Evolutionary conservation across 1,140 invertebrate species (phyloP), one percentile per base, ranked within the genome.

Genomic region (Dendroctonus ponderosae): DNA sequence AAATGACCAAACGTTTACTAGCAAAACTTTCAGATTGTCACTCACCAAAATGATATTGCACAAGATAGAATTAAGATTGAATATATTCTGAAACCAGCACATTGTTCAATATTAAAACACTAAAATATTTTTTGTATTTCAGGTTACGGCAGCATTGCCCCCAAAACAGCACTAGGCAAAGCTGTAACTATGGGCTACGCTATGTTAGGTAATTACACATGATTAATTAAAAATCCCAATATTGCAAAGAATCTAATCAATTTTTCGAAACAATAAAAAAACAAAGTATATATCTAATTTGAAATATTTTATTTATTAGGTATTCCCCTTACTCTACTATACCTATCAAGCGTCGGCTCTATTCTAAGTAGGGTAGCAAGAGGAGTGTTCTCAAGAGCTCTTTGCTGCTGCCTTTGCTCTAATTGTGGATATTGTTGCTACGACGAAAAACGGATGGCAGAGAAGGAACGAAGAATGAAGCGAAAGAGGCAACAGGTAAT

Each of bases 81-180:
- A 26, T 26, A 26, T 26, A 26, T n/a, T 26, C 26, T 26, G 26
- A 26, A 26, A 26, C 26, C 26, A 2, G 26, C 26, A 26, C 26
- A 26, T 26, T 26, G 26, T 26, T 26, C 26, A 26, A 26, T 3
- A 26, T 26, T 26, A 26, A 26, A 26, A 26, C 26, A 26, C 26
- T 26, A 26, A 26, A 26, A 26, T 26, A 26, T 26, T 52, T 56
- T 56, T 41, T n/a, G n/a, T 73, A 63, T 82, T 81, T 14, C 83
- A 94, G 93, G 94, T 74, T 96, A 94, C 76, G 94, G 94, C 8
- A 92, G 92, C 74, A 89, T 95, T 39, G 87, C 89, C 0, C 92
- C 93, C 0, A 84, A 85, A 65, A 90, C 89, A n/a, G 85, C 88
- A 0, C 80, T 90, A 43, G 93, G 93, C 0, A 90, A 93, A 78